Percentiles rank a stretch among this genome's conserved stretches.
Conservation (phyloP, 2,797 vertebrate genomes). For the Propithecus deckenii region DNA sequence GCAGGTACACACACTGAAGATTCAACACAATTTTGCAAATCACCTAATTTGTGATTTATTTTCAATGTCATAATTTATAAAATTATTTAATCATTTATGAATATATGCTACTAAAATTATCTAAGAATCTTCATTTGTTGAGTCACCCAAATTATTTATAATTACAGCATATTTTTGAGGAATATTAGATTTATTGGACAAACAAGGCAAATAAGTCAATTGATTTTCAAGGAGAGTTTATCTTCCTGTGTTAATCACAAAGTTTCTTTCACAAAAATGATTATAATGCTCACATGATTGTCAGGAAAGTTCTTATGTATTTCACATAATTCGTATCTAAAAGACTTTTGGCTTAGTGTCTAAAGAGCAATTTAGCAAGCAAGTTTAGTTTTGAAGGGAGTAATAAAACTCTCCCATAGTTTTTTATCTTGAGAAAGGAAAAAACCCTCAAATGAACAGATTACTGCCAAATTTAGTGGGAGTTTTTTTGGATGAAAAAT, state of each 20-base stretch:
- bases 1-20: not conserved
- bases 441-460: constrained; percentile 65
- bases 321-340: constrained; percentile 74
- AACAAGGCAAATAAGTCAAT: constrained; percentile 7
- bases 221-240: constrained; percentile 45
- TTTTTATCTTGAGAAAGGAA: constrained; percentile 71
- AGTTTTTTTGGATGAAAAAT: not conserved
- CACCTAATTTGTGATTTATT: constrained; percentile 33
- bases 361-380: constrained; percentile 79
- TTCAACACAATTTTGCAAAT: not conserved
- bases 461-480: constrained; percentile 49
- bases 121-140: constrained; percentile 15
- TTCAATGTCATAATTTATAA: constrained; percentile 27
- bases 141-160: not conserved
- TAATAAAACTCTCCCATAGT: constrained; percentile 54
- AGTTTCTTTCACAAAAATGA: constrained; percentile 45
- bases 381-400: constrained; percentile 75
- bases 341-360: constrained; percentile 76
- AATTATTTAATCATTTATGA: constrained; percentile 51
- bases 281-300: constrained; percentile 56
- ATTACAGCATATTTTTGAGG: not conserved
- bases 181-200: constrained; percentile 22
- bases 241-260: constrained; percentile 43
- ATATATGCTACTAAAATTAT: constrained; percentile 12
- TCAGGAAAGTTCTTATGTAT: constrained; percentile 69